phyloP scores from a whole-genome alignment of 1,140 invertebrate species.

The Bombus huntii region DNA sequence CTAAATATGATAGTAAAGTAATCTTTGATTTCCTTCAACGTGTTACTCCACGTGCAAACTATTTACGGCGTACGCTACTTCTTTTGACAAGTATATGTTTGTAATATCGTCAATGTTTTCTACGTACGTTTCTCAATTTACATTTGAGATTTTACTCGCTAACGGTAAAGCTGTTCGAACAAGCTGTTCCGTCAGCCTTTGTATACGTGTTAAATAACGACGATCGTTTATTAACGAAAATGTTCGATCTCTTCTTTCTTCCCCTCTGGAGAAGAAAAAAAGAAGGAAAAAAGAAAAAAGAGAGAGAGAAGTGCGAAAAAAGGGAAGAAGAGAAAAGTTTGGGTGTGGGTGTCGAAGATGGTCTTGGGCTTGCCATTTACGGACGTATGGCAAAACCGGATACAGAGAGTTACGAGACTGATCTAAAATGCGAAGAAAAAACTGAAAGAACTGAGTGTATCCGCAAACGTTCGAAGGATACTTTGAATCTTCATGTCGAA shows the following conservation, averaged over 20 bases:
- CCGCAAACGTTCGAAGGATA: neutral
- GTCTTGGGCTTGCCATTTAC: slow-evolving; percentile 43
- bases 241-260: neutral
- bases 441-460: neutral
- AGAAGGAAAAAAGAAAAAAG: neutral
- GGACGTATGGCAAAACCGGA: slow-evolving; percentile 38
- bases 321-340: neutral
- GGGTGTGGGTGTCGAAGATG: slow-evolving; percentile 43
- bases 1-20: no score
- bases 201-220: no score
- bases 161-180: no score
- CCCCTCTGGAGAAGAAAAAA: neutral
- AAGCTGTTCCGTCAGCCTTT: no score
- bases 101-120: no score
- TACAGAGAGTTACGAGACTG: neutral
- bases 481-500: neutral
- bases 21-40: no score
- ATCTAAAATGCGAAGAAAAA: neutral
- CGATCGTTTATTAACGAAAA: no score
- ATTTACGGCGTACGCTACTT: no score
- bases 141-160: no score
- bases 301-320: neutral
- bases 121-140: no score
- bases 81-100: no score
- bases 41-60: no score